phyloP scores from a whole-genome alignment of 2,888 invertebrate species.

The Antitype chi region DNA sequence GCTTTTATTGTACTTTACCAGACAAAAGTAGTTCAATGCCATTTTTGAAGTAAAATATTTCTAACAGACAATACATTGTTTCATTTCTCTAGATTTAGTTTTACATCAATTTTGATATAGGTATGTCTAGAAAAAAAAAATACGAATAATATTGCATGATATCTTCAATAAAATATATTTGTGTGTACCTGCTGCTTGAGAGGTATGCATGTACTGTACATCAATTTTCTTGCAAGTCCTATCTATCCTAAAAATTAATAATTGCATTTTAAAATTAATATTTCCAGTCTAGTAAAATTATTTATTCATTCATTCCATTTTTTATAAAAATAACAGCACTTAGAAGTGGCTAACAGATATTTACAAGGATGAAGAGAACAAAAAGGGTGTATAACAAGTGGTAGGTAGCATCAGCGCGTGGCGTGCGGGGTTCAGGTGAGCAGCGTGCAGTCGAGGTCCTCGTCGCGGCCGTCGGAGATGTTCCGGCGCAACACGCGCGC shows the following conservation, averaged over 20 bases:
- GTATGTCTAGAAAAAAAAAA: slow-evolving; percentile 19
- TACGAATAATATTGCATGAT: slow-evolving; percentile 21
- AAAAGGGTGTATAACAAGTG: slow-evolving; percentile 35
- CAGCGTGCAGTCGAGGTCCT: slow-evolving; percentile 97
- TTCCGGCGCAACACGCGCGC: slow-evolving; percentile 96
- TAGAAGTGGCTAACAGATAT: slow-evolving; percentile 48
- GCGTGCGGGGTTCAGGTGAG: slow-evolving; percentile 92
- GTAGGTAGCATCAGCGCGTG: background rate
- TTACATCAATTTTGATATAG: slow-evolving; percentile 3
- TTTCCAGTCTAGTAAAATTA: slow-evolving; percentile 54
- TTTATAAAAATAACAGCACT: slow-evolving; percentile 59
- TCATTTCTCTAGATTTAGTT: slow-evolving; percentile 30
- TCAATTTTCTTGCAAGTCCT: slow-evolving; percentile 34
- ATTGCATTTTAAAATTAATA: slow-evolving; percentile 51
- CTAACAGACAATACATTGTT: slow-evolving; percentile 29
- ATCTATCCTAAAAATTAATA: slow-evolving; percentile 44
- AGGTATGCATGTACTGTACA: slow-evolving; percentile 29
- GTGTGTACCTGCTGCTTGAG: slow-evolving; percentile 9
- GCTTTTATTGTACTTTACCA: slow-evolving; percentile 39
- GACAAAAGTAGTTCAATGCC: slow-evolving; percentile 33
- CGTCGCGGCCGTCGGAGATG: slow-evolving; percentile 96
- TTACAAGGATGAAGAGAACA: slow-evolving; percentile 56
- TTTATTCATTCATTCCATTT: slow-evolving; percentile 50
- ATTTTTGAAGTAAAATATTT: slow-evolving; percentile 45
- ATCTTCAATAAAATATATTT: slow-evolving; percentile 39